These are phyloP conservation scores for Phainopepla nitens DNA, from an alignment of 2,113 vertebrate genomes.

Conservation along the genomic window DNA sequence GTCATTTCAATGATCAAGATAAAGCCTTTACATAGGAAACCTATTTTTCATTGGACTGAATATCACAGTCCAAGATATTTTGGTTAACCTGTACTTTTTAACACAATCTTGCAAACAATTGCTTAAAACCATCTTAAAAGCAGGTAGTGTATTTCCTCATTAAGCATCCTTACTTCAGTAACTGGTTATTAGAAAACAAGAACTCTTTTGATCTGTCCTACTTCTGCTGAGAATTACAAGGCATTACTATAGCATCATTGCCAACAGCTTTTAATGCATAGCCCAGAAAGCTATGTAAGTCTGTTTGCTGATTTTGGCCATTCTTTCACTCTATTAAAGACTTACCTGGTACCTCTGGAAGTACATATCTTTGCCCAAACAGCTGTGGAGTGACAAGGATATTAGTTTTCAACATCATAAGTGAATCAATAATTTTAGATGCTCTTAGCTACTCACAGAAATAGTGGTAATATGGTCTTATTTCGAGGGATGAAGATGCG, in stretches of 20 bases:
- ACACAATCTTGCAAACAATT: not conserved
- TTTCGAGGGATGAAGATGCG: not conserved
- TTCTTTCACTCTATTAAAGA: not conserved
- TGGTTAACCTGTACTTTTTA: not conserved
- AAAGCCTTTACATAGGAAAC: not conserved
- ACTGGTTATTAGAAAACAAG: not conserved
- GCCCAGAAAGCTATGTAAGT: not conserved
- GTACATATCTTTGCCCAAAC: not conserved
- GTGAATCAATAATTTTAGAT: not conserved
- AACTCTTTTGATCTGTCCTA: not conserved
- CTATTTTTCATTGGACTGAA: not conserved
- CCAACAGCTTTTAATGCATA: not conserved
- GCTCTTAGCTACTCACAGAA: not conserved
- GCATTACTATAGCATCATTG: not conserved
- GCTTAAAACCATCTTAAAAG: not conserved
- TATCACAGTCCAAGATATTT: not conserved
- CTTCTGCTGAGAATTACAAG: not conserved
- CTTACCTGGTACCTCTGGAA: not conserved
- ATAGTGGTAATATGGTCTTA: not conserved
- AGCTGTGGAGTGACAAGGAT: not conserved
- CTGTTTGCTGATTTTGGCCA: accelerated
- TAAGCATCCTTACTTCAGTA: not conserved
- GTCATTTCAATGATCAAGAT: not conserved
- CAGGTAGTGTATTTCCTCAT: not conserved
- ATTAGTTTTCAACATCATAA: not conserved